These are phyloP conservation scores for Hyposoter didymator DNA, from an alignment of 2,888 invertebrate genomes.

Conservation along the genomic window DNA sequence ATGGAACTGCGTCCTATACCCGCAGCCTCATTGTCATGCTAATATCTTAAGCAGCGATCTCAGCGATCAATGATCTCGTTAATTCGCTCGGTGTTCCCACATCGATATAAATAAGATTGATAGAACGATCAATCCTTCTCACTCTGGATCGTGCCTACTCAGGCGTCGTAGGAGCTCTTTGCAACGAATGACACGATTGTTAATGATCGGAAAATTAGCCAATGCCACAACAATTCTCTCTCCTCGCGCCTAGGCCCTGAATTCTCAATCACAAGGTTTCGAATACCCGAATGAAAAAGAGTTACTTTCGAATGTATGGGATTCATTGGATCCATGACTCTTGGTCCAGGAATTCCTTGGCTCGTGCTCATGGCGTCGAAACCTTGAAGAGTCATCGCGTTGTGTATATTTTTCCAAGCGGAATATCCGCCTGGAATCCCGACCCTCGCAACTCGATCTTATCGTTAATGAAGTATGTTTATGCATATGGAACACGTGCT, in stretches of 20 bases:
- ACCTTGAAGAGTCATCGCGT: conserved; percentile 8
- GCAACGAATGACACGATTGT: conserved; percentile 44
- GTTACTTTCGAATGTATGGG: no score
- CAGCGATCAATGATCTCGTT: conserved; percentile 57
- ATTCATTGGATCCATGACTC: not conserved
- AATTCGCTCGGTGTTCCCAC: conserved; percentile 44
- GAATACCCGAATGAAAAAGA: not conserved
- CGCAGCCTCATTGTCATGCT: conserved; percentile 49
- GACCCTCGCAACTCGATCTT: conserved; percentile 74
- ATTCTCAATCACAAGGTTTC: not conserved
- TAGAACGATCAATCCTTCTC: conserved; percentile 58
- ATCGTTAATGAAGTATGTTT: conserved; percentile 72
- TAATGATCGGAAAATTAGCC: conserved; percentile 1
- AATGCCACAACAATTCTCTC: not conserved
- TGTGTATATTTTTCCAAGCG: conserved; percentile 27
- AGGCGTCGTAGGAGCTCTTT: conserved; percentile 24
- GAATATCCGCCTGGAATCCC: conserved; percentile 73
- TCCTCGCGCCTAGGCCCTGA: not conserved
- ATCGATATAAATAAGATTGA: conserved; percentile 60
- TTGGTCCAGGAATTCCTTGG: no score
- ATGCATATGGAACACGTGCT: conserved; percentile 69
- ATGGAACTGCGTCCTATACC: conserved; percentile 7
- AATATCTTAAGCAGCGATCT: conserved; percentile 38
- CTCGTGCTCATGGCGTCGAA: no score
- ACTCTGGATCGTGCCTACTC: conserved; percentile 21